Percentiles rank a stretch among this genome's conserved stretches.
Evolutionary conservation across 2,797 vertebrate species (phyloP).

Genomic region (Buphagus erythrorhynchus): DNA sequence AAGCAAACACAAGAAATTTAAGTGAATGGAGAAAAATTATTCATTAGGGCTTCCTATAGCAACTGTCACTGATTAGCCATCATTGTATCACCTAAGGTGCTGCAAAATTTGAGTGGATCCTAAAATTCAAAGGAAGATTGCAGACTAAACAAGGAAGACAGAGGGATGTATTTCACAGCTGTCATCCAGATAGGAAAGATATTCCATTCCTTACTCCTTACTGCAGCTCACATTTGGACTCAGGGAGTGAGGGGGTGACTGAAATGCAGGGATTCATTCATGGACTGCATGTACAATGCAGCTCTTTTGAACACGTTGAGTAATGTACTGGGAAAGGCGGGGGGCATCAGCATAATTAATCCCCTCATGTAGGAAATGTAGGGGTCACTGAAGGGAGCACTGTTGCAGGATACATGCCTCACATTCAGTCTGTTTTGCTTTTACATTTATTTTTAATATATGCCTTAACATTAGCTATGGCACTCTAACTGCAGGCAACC

Average conservation of each 20-base stretch:
- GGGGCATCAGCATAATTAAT: neutral
- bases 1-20: neutral
- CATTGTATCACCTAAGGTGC: neutral
- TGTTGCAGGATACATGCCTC: neutral
- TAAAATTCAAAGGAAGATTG: neutral
- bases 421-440: neutral
- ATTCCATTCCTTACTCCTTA: neutral
- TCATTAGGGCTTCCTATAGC: neutral
- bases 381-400: neutral
- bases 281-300: neutral
- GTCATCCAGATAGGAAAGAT: neutral
- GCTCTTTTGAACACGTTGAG: neutral
- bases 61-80: neutral
- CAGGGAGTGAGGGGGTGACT: neutral
- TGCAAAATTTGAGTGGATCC: neutral
- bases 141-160: neutral
- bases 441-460: slow-evolving; percentile 6
- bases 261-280: slow-evolving; percentile 1
- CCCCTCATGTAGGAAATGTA: neutral
- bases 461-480: neutral
- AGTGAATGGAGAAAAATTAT: neutral
- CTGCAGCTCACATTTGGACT: neutral
- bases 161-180: neutral
- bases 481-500: neutral
- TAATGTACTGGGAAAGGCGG: neutral